phyloP scores from a whole-genome alignment of 2,113 vertebrate species.

The Scartelaos histophorus region DNA sequence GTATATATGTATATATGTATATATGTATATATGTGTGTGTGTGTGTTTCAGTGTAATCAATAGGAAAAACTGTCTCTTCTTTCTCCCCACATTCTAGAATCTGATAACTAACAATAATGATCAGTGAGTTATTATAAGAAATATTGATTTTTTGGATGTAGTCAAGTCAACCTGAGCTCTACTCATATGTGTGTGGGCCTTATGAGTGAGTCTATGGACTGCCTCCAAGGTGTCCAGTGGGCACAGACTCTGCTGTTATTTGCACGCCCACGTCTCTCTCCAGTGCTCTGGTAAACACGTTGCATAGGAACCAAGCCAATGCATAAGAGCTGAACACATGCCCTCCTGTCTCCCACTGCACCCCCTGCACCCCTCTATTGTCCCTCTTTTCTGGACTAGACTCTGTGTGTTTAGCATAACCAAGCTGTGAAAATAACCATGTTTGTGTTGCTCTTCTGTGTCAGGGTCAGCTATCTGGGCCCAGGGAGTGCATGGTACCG shows the following conservation, averaged over 20 bases:
- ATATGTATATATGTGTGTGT: too few species aligned
- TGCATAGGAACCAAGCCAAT: slow-evolving; percentile 71
- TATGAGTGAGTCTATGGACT: slow-evolving; percentile 53
- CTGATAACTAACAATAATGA: too few species aligned
- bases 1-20: too few species aligned
- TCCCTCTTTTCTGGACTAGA: slow-evolving; percentile 61
- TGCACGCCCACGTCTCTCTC: slow-evolving; percentile 61
- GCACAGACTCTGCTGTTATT: slow-evolving; percentile 55
- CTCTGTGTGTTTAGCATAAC: slow-evolving; percentile 74
- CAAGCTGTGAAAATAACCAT: slow-evolving; percentile 84
- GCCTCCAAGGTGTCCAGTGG: slow-evolving; percentile 60
- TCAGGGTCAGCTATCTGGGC: slow-evolving; percentile 79
- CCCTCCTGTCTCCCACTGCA: slow-evolving; percentile 57
- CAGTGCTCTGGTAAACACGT: slow-evolving; percentile 70
- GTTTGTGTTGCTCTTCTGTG: slow-evolving; percentile 74
- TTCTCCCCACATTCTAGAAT: too few species aligned
- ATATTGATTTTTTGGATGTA: not conserved
- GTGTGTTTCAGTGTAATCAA: too few species aligned
- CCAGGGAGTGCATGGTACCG: slow-evolving; percentile 64
- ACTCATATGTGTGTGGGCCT: not conserved
- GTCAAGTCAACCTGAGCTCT: not conserved
- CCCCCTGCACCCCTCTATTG: slow-evolving; percentile 53
- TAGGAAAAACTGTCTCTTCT: too few species aligned
- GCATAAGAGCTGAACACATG: slow-evolving; percentile 69
- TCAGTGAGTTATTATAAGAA: not conserved